Percentiles rank a stretch among this genome's conserved stretches.
These are phyloP conservation scores for Abrostola triplasia DNA, from an alignment of 2,888 invertebrate genomes.

Conservation along the genomic window DNA sequence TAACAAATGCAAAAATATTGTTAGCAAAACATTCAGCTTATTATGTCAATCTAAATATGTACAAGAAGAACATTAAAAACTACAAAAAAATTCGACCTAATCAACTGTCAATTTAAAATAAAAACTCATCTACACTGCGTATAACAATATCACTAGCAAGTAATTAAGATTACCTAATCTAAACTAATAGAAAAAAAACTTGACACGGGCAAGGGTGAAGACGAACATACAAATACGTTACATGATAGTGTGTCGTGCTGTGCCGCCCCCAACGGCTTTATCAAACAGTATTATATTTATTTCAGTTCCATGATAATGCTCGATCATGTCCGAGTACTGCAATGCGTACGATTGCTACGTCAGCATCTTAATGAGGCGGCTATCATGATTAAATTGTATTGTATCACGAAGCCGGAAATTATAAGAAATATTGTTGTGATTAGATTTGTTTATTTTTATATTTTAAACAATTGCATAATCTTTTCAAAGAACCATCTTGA, in stretches of 20 bases:
- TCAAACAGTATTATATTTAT: constrained; percentile 28
- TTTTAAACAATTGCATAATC: background rate
- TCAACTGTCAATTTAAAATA: constrained; percentile 1
- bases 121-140: background rate
- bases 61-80: too few relatives aligned
- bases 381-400: constrained; percentile 34
- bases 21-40: too few relatives aligned
- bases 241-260: constrained; percentile 28
- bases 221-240: constrained; percentile 15
- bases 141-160: constrained; percentile 21
- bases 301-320: constrained; percentile 22
- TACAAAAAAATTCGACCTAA: background rate
- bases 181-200: constrained; percentile 26
- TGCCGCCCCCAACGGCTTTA: constrained; percentile 41
- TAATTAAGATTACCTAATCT: constrained; percentile 47
- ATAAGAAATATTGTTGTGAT: background rate
- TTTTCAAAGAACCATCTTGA: background rate
- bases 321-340: constrained; percentile 15
- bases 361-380: constrained; percentile 17
- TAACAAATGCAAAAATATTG: too few relatives aligned
- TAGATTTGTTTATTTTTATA: background rate
- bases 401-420: constrained; percentile 24
- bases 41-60: too few relatives aligned
- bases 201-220: constrained; percentile 30
- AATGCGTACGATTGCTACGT: constrained; percentile 25